Conservation (phyloP, 2,113 vertebrate genomes). For the Ceratotherium simum region DNA sequence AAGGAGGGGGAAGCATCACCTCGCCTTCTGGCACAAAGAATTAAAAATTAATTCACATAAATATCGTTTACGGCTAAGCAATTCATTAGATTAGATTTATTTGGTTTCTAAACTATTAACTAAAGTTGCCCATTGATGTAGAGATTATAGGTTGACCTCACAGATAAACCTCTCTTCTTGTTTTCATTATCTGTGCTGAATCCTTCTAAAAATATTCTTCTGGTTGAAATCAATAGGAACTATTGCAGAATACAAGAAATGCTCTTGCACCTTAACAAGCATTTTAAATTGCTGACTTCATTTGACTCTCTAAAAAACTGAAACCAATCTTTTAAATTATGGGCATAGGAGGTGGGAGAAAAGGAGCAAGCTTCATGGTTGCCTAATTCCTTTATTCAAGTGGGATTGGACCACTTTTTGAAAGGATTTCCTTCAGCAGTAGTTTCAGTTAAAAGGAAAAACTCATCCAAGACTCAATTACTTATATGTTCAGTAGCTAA, state of each 20-base stretch:
- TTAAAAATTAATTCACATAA: constrained; percentile 81
- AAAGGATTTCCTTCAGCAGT: not conserved
- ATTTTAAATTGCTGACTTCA: constrained; percentile 22
- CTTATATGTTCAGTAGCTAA: not conserved
- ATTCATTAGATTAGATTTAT: constrained; percentile 80
- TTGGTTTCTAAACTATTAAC: constrained; percentile 78
- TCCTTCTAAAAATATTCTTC: constrained; percentile 71
- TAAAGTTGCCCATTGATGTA: constrained; percentile 79
- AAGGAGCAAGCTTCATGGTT: not conserved
- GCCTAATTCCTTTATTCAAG: not conserved
- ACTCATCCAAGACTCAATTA: not conserved
- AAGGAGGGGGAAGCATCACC: not conserved
- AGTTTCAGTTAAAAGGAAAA: not conserved
- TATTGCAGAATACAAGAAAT: constrained; percentile 59
- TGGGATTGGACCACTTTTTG: not conserved
- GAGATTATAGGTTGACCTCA: constrained; percentile 74
- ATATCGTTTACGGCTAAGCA: constrained; percentile 74
- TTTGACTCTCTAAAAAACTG: not conserved
- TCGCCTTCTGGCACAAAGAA: constrained; percentile 56
- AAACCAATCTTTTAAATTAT: not conserved
- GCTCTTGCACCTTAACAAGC: not conserved
- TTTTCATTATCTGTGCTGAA: constrained; percentile 60
- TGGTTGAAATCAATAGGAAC: constrained; percentile 75
- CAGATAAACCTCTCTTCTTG: constrained; percentile 58
- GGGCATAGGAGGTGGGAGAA: not conserved